phyloP scores from a whole-genome alignment of 2,888 invertebrate genomes.

The Idaea dimidiata region DNA sequence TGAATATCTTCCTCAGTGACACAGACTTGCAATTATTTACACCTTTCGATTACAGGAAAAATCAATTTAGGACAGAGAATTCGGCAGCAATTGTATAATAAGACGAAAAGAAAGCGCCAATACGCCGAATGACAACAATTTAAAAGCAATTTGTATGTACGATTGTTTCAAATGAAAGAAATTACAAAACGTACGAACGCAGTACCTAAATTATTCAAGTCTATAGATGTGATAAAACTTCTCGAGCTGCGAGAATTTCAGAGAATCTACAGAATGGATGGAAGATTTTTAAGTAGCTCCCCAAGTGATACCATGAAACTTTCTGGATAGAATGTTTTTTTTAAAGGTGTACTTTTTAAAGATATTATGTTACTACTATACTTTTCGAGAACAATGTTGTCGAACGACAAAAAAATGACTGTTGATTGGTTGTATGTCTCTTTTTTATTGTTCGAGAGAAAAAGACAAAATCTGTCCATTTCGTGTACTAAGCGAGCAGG shows the following conservation, averaged over 20 bases:
- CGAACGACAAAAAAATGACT: no score
- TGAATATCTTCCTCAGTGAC: not conserved
- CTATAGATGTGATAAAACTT: not conserved
- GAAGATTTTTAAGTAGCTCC: no score
- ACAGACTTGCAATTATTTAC: not conserved
- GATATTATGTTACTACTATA: no score
- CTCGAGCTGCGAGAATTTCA: not conserved
- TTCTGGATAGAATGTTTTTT: no score
- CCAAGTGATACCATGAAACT: no score
- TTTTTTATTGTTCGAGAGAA: no score
- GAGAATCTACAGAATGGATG: no score
- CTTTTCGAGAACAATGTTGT: no score
- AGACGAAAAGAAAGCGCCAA: conserved; percentile 1
- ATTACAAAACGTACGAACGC: not conserved
- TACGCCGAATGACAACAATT: not conserved
- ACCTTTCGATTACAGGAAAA: not conserved
- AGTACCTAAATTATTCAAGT: not conserved
- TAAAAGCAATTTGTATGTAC: not conserved
- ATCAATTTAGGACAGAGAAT: not conserved
- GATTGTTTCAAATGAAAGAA: not conserved
- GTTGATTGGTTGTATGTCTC: no score
- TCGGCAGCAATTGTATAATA: not conserved
- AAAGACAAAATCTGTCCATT: no score
- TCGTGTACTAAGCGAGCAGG: no score
- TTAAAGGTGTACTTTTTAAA: no score